Evolutionary conservation across 2,888 invertebrate genomes (phyloP).

Genomic region (Geotrupes spiniger): DNA sequence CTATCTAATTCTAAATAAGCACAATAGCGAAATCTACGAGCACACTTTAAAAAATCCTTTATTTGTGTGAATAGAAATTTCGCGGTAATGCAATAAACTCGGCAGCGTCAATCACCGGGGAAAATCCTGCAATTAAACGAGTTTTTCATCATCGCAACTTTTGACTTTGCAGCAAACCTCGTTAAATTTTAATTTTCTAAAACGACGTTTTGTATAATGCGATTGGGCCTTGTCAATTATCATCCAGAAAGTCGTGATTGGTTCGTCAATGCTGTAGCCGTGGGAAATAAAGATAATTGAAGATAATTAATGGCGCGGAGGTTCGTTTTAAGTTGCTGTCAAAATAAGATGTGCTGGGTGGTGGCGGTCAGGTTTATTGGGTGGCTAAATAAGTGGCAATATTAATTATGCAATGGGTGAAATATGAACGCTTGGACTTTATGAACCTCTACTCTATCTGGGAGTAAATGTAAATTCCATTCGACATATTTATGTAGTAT

Average conservation of each 20-base stretch:
- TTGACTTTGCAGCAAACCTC: slow-evolving; percentile 8
- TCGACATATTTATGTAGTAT: too few species aligned
- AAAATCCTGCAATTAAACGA: slow-evolving; percentile 3
- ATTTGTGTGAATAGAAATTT: not conserved
- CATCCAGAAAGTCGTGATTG: slow-evolving; percentile 7
- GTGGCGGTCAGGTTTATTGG: too few species aligned
- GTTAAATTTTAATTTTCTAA: slow-evolving; percentile 11
- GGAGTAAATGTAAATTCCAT: too few species aligned
- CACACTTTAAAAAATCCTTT: too few species aligned
- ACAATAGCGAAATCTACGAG: too few species aligned
- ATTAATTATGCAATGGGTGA: too few species aligned
- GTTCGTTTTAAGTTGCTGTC: slow-evolving; percentile 1
- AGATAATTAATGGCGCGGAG: slow-evolving; percentile 9
- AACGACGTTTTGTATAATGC: slow-evolving; percentile 8
- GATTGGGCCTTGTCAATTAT: slow-evolving; percentile 11
- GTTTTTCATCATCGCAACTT: slow-evolving; percentile 3
- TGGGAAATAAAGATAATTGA: slow-evolving; percentile 9
- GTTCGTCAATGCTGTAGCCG: slow-evolving; percentile 7
- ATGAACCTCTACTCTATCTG: too few species aligned
- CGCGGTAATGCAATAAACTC: not conserved
- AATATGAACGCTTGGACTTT: too few species aligned
- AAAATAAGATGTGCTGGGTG: too few species aligned
- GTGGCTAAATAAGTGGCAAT: too few species aligned
- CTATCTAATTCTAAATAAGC: too few species aligned
- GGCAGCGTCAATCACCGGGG: not conserved